Conservation (phyloP, 2,797 vertebrate species). For the Babyrousa celebensis region DNA sequence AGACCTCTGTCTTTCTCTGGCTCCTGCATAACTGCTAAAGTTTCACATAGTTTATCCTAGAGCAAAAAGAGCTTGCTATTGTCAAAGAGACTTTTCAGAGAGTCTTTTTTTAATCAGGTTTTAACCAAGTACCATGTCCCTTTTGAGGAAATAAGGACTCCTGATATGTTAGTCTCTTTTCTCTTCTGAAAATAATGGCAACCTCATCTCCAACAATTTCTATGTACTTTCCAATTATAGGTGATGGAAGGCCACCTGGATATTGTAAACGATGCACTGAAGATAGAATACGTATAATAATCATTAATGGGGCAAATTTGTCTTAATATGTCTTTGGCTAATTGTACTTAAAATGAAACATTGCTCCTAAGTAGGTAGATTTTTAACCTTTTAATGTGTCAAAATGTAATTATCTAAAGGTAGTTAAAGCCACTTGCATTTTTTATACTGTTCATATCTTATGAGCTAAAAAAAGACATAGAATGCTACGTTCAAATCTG, state of each 20-base stretch:
- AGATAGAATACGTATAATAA: constrained; percentile 27
- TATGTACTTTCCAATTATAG: neutral
- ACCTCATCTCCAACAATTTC: neutral
- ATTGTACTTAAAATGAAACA: constrained; percentile 74
- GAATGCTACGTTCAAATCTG: constrained; percentile 15
- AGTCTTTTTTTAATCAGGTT: neutral
- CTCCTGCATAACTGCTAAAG: neutral
- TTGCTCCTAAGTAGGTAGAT: constrained; percentile 69
- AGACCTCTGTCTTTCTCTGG: neutral
- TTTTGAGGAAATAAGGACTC: neutral
- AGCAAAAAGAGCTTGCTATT: neutral
- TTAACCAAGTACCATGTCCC: constrained; percentile 17
- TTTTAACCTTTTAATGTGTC: constrained; percentile 78
- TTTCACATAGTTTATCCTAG: neutral
- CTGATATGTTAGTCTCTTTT: neutral
- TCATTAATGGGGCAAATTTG: constrained; percentile 33
- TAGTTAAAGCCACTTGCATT: constrained; percentile 80
- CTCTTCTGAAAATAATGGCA: neutral
- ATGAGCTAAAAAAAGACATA: constrained; percentile 66
- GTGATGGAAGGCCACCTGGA: neutral
- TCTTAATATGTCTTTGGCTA: constrained; percentile 59
- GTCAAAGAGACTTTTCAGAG: constrained; percentile 42
- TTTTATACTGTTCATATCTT: constrained; percentile 76
- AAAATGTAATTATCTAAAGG: constrained; percentile 84
- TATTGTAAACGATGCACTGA: constrained; percentile 16